Evolutionary conservation across 1,140 invertebrate genomes (phyloP).

Genomic region (Leptestheria dahalacensis): DNA sequence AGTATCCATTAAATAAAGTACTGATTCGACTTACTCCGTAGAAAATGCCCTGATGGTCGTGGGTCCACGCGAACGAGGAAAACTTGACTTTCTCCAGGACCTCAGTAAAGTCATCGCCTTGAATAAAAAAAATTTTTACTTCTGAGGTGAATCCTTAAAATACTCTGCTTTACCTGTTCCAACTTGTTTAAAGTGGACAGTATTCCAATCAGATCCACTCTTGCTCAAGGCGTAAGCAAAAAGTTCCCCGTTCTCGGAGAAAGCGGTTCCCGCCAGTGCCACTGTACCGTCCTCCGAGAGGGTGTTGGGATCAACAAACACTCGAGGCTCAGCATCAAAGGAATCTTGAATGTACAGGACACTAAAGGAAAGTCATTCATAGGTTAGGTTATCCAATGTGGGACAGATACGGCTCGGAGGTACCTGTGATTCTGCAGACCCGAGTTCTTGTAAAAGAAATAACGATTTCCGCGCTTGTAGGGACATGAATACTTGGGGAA

Average conservation of each 20-base stretch:
- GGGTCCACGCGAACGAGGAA: conserved; percentile 80
- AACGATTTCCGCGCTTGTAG: conserved; percentile 60
- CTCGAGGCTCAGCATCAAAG: conserved; percentile 55
- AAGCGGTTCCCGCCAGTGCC: conserved; percentile 57
- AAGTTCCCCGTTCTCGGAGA: conserved; percentile 78
- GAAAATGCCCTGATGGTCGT: conserved; percentile 88
- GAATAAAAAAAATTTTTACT: conserved; percentile 17
- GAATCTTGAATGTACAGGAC: conserved; percentile 82
- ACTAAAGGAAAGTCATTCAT: conserved; percentile 35
- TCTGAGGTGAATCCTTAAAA: background rate
- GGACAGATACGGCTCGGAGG: conserved; percentile 14
- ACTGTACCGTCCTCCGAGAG: conserved; percentile 87
- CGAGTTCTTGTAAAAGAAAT: conserved; percentile 86
- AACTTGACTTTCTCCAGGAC: conserved; percentile 82
- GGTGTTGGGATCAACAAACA: conserved; percentile 92
- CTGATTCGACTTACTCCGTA: conserved; percentile 51
- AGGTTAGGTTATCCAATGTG: background rate
- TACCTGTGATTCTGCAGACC: conserved; percentile 94
- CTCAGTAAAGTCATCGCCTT: conserved; percentile 76
- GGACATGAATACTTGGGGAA: conserved; percentile 90
- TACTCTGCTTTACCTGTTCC: conserved; percentile 39
- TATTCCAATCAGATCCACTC: conserved; percentile 91
- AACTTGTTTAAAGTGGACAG: conserved; percentile 66
- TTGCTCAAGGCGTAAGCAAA: conserved; percentile 83
- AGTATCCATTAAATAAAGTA: background rate